Evolutionary conservation across 2,797 vertebrate genomes (phyloP), one percentile per base, ranked within the genome.

Genomic region (Carapus acus): DNA sequence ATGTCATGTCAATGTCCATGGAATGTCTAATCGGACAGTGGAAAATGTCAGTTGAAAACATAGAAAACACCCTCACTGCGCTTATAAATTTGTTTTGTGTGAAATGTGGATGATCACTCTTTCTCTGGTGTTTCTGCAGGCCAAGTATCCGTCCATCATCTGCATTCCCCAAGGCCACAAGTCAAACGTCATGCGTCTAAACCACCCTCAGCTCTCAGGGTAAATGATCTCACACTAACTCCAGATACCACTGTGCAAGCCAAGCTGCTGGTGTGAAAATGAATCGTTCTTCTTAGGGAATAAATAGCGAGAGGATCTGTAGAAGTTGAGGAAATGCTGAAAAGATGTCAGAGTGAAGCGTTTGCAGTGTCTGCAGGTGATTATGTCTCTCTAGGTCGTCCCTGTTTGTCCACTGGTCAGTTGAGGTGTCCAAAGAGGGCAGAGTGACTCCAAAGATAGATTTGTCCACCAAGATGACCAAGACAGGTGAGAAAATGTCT

Each of bases 391-490:
- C 8, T 17, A 85, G 83, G 48, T 80, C 71, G 6, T 13, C 55
- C 9, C 2, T 82, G 9, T 22, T 67, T 8, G 3, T 82, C 21
- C 73, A 91, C n/a, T 98, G 96, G 94, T 90, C 69, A 43, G 84
- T 95, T 14, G 60, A 76, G 0, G 77, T 93, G 0, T 81, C 85
- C 22, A 78, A 72, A 33, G 88, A 89, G 22, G 93, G 93, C 16
- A 68, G 18, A 20, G 83, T 91, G 2, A 72, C 33, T 0, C 89
- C 92, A 0, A 76, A 84, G 46, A 68, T 98, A 62, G 84, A 92
- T 60, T 88, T 98, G 53, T 81, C 97, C 69, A 72, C 88, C 21
- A 92, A 92, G 84, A 79, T 92, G 58, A 90, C 93, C 0, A 65
- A 85, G 44, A 74, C 20, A 89, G 94, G 96, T 95, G 83, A 81